phyloP scores from a whole-genome alignment of 2,797 vertebrate genomes.

The Perodicticus potto region DNA sequence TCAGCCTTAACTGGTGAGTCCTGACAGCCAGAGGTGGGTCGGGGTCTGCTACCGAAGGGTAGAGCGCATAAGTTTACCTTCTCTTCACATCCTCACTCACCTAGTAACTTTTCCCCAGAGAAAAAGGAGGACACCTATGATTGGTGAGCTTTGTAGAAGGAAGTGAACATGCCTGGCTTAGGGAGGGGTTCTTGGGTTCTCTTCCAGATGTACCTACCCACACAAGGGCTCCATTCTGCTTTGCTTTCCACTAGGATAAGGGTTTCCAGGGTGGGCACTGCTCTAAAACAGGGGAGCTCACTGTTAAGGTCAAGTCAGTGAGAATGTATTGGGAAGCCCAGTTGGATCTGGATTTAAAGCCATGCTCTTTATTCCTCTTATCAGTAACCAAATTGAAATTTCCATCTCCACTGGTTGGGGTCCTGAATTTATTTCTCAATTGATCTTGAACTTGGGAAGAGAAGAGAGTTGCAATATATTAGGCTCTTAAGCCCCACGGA shows the following conservation, averaged over 20 bases:
- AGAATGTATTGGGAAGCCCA: background rate
- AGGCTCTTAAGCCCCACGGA: slow-evolving; percentile 7
- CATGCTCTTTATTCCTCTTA: background rate
- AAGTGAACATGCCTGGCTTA: background rate
- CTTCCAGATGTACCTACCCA: slow-evolving; percentile 21
- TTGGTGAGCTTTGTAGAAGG: background rate
- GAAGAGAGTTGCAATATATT: slow-evolving; percentile 20
- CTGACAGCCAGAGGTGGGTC: background rate
- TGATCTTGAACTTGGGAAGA: slow-evolving; percentile 39
- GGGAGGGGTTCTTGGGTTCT: background rate
- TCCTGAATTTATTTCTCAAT: slow-evolving; percentile 35
- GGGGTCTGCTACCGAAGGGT: background rate
- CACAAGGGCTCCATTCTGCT: background rate
- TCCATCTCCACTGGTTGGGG: background rate
- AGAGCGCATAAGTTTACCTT: background rate
- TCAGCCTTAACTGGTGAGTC: background rate
- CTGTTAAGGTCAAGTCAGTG: background rate
- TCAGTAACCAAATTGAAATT: background rate
- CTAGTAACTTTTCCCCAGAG: background rate
- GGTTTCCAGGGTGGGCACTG: background rate
- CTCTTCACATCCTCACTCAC: background rate
- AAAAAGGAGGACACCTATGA: background rate
- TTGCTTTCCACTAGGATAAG: background rate
- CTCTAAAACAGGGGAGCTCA: background rate
- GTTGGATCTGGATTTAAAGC: background rate